Evolutionary conservation across 2,888 invertebrate genomes (phyloP).

Genomic region (Yponomeuta plumbellus): DNA sequence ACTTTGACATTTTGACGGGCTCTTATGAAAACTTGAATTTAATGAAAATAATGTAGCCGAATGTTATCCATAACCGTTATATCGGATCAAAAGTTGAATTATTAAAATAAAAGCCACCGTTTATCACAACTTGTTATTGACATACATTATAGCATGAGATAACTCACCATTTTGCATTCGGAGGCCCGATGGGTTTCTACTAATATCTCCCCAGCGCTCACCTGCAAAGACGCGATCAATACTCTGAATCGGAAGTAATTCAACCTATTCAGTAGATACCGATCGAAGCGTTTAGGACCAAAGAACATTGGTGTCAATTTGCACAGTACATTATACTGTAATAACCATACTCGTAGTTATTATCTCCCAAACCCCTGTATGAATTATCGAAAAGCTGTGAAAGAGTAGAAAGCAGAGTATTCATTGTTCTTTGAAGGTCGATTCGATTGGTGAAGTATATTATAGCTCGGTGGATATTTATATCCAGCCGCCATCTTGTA

Average conservation of each 20-base stretch:
- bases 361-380: no score
- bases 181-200: slow-evolving; percentile 68
- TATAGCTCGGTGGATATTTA: slow-evolving; percentile 10
- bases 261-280: neutral
- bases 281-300: neutral
- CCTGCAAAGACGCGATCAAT: slow-evolving; percentile 71
- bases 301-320: neutral
- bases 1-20: no score
- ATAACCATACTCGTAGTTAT: no score
- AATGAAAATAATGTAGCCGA: no score
- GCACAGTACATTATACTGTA: neutral
- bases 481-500: slow-evolving; percentile 60
- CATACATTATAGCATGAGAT: slow-evolving; percentile 14
- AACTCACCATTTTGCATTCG: slow-evolving; percentile 69
- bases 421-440: slow-evolving; percentile 13
- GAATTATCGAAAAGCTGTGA: neutral
- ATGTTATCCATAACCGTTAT: neutral
- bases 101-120: neutral
- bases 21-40: no score
- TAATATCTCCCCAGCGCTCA: slow-evolving; percentile 70
- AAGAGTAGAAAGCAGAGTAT: slow-evolving; percentile 7
- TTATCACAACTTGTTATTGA: slow-evolving; percentile 10
- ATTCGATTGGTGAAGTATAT: slow-evolving; percentile 1
- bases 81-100: neutral
- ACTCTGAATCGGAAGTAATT: slow-evolving; percentile 48